These are phyloP conservation scores for Acromyrmex echinatior DNA, from an alignment of 1,140 invertebrate genomes.

Conservation along the genomic window DNA sequence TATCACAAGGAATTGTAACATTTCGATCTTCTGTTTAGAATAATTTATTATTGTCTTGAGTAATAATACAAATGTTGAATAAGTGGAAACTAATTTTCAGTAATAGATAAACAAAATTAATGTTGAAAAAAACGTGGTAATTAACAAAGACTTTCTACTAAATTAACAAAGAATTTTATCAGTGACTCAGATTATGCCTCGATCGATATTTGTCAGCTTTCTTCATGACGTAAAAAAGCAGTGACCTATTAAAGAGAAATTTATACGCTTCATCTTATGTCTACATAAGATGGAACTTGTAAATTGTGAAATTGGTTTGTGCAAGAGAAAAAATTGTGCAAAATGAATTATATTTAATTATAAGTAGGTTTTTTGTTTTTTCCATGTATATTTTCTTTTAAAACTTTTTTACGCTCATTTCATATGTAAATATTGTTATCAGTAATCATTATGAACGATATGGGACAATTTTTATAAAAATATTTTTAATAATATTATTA, in stretches of 20 bases:
- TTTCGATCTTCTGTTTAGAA: conserved; percentile 41
- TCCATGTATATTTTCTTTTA: not conserved
- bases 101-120: not conserved
- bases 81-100: not conserved
- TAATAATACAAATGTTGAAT: conserved; percentile 10
- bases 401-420: not conserved
- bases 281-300: not conserved
- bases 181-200: not conserved
- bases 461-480: not conserved
- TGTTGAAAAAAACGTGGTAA: not conserved
- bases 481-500: not conserved
- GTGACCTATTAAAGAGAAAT: conserved; percentile 23
- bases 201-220: conserved; percentile 29
- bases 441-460: not conserved
- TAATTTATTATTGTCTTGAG: conserved; percentile 42
- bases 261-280: conserved; percentile 19
- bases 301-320: not conserved
- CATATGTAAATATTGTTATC: not conserved
- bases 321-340: not conserved
- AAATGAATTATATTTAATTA: conserved; percentile 11
- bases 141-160: conserved; percentile 15
- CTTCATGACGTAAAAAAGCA: conserved; percentile 36
- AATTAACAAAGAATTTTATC: conserved; percentile 6
- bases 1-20: conserved; percentile 55
- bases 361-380: not conserved